Base-by-base conservation (phyloP, 2,888 invertebrate species). In the Noctua janthina region DNA sequence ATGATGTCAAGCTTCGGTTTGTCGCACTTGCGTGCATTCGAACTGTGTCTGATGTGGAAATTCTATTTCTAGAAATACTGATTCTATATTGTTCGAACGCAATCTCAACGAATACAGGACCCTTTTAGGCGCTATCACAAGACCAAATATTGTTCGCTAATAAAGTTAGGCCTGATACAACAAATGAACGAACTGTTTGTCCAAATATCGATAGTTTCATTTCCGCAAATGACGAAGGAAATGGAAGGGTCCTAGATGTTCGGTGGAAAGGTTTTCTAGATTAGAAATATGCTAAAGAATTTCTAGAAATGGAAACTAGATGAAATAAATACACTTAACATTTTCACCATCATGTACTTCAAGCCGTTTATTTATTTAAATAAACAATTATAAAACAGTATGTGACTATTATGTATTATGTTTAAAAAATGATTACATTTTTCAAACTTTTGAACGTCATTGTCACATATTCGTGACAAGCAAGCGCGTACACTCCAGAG, bases 201-300 rank as follows among this genome's bases (percentile, higher is more conserved):
- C 17, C 82, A 83, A 76, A 72, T 75, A 85, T 62, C 81, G 67
- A 76, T 83, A 74, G 80, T 83, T 86, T 81, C 73, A 86, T 86
- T 86, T 86, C 86, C 86, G 83, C 62, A 80, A 77, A 75, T 79
- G 66, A 15, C 75, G 62, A 23, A 74, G 83, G 78, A 83, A 83
- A 86, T 80, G 39, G 67, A 75, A 67, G 23, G 54, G 43, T n/a
- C 56, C 66, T 80, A 35, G 74, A 69, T 68, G 56, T 79, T 72
- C 39, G 0, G 39, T 35, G 15, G 2, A 35, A 68, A 72, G 15
- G 5, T 59, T 68, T 74, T 7, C 11, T 46, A 62, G 29, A 72
- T 81, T 56, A 54, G 62, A 35, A 71, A 29, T 76, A 13, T 35
- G 43, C 43, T 67, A 35, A 39, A 46, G 0, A 1, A 51, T 56